Base-by-base conservation (phyloP, 2,113 vertebrate genomes). In the Hippocampus barbouri region DNA sequence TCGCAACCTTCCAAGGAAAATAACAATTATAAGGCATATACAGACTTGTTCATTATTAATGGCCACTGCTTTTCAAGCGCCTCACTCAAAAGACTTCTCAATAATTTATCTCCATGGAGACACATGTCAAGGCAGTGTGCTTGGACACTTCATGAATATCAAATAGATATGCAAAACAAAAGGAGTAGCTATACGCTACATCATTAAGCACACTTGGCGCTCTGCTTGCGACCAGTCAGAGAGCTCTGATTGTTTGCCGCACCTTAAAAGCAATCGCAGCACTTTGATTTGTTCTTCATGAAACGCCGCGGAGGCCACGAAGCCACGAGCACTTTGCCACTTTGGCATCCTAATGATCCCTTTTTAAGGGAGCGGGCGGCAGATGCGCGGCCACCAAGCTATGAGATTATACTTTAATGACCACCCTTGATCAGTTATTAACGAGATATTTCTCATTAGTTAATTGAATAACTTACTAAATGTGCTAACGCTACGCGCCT, bases 31-130 rank as follows among this genome's bases (percentile, higher is more conserved):
- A 81, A 87, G 34, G 85, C 81, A 84, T 89, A 90, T 85, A 91
- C 85, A 86, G 86, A 74, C 78, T 70, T 38, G 69, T 91, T 82
- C 85, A 91, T 92, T 89, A 93, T 92, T 92, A 88, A 92, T 91
- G 83, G 73, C 34, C 73, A 80, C 81, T 88, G 86, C 88, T 90
- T 92, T 92, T 93, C 77, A 90, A 89, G 86, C 78, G 86, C 88
- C 83, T 88, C 86, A 71, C 89, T 77, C 83, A 86, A 89, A 90
- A 89, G 83, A 88, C 81, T 76, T 76, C 75, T 92, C 83, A 90
- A 92, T 92, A 90, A 93, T 92, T 92, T 79, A 92, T 92, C 89
- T 84, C 90, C 85, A 87, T 86, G 81, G 89, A 91, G 89, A 92
- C 74, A 74, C 83, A 79, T 90, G 90, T 88, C 90, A 92, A 89